phyloP scores from a whole-genome alignment of 1,140 invertebrate species.

The Aphelinus atriplicis region DNA sequence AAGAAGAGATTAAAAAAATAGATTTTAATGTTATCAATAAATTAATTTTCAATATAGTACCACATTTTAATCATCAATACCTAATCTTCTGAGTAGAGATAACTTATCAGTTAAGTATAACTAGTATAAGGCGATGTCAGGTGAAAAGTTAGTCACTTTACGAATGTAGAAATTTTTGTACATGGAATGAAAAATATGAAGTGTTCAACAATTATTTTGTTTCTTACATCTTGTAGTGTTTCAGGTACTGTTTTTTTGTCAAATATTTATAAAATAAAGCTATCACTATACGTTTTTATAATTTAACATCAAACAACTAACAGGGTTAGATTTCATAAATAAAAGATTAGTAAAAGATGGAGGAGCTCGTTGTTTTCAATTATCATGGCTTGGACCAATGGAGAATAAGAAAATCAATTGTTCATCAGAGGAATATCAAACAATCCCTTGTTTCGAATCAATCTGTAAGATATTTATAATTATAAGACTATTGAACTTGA shows the following conservation, averaged over 20 bases:
- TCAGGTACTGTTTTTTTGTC: slow-evolving; percentile 6
- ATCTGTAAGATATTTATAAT: slow-evolving; percentile 33
- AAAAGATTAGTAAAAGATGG: not conserved
- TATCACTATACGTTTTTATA: no score
- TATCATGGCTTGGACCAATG: slow-evolving; percentile 44
- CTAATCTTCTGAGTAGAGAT: slow-evolving; percentile 2
- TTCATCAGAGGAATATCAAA: not conserved
- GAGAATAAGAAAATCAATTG: slow-evolving; percentile 31
- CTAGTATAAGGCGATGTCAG: not conserved
- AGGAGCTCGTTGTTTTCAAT: slow-evolving; percentile 43
- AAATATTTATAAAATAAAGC: not conserved
- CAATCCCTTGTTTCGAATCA: slow-evolving; percentile 45
- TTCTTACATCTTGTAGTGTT: not conserved
- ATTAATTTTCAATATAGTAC: not conserved
- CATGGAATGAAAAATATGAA: slow-evolving; percentile 6
- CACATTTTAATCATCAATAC: not conserved
- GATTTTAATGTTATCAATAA: not conserved
- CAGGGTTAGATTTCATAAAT: no score
- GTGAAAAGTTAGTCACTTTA: slow-evolving; percentile 2
- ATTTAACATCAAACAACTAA: no score
- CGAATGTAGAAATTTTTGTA: not conserved
- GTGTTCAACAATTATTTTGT: slow-evolving; percentile 1
- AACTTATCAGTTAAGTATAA: slow-evolving; percentile 26
- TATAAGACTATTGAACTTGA: not conserved
- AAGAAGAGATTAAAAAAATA: slow-evolving; percentile 15